Evolutionary conservation across 2,113 vertebrate genomes (phyloP).

Genomic region (Mesitornis unicolor): DNA sequence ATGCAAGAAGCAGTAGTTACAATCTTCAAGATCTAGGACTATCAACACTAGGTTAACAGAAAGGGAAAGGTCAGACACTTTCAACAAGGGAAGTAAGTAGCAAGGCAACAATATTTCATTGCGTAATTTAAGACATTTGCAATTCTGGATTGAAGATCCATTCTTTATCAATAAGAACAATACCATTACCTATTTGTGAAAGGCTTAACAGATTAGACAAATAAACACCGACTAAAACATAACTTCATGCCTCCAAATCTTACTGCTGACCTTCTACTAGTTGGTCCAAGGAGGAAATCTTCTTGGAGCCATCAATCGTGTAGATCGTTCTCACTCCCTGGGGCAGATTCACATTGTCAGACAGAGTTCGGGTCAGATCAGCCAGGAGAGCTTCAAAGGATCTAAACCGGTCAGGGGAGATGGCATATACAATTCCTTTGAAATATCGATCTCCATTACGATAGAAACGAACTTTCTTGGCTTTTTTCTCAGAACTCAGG

Average conservation of each 20-base stretch:
- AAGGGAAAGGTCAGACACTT: not conserved
- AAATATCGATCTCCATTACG: constrained; percentile 98
- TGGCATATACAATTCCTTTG: constrained; percentile 96
- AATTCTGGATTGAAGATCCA: not conserved
- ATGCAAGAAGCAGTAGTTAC: not conserved
- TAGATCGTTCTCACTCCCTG: constrained; percentile 96
- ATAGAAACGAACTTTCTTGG: constrained; percentile 97
- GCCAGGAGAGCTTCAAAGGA: constrained; percentile 94
- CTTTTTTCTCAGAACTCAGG: constrained; percentile 94
- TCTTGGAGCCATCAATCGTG: constrained; percentile 86
- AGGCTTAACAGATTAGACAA: not conserved
- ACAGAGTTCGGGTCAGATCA: constrained; percentile 93
- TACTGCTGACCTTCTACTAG: constrained; percentile 89
- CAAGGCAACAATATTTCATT: not conserved
- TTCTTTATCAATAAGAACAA: not conserved
- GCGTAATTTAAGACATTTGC: not conserved
- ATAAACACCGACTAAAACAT: not conserved
- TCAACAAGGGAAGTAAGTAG: not conserved
- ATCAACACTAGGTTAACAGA: not conserved
- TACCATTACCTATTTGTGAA: not conserved
- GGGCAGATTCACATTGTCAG: constrained; percentile 95
- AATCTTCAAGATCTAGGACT: not conserved
- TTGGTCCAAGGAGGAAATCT: constrained; percentile 89
- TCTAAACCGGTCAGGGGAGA: constrained; percentile 92
- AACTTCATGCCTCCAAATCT: not conserved